Conservation (phyloP, 2,888 invertebrate genomes). For the Tipula vernalis region DNA sequence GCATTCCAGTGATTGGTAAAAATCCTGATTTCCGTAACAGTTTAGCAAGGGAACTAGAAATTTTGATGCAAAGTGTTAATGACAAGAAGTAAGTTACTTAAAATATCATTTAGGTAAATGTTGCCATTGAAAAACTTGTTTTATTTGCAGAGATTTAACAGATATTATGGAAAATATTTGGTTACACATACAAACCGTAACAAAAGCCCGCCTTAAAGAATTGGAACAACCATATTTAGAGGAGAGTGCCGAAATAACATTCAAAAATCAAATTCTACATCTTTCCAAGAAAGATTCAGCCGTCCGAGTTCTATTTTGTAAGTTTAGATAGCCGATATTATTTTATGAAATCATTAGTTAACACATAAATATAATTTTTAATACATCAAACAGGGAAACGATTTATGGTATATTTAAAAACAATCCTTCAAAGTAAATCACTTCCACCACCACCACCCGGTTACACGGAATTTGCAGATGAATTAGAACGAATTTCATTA, state of each 20-base stretch:
- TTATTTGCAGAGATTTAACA: constrained; percentile 23
- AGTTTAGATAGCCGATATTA: constrained; percentile 14
- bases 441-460: constrained; percentile 29
- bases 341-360: not conserved
- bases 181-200: constrained; percentile 29
- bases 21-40: constrained; percentile 27
- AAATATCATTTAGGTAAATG: constrained; percentile 6
- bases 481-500: constrained; percentile 27
- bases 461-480: constrained; percentile 29
- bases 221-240: constrained; percentile 24
- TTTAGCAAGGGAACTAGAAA: constrained; percentile 29
- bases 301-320: constrained; percentile 31
- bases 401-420: constrained; percentile 28
- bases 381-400: constrained; percentile 26
- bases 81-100: constrained; percentile 24
- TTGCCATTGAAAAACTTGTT: not conserved
- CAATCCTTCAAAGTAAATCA: constrained; percentile 24
- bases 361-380: not conserved
- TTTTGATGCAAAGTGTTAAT: constrained; percentile 27
- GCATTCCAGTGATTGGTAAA: constrained; percentile 31
- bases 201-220: constrained; percentile 24
- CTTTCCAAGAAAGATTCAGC: constrained; percentile 26
- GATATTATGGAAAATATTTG: constrained; percentile 27
- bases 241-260: constrained; percentile 22
- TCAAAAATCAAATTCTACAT: constrained; percentile 29